phyloP scores from a whole-genome alignment of 2,888 invertebrate genomes.

The Hirtodrosophila duncani region DNA sequence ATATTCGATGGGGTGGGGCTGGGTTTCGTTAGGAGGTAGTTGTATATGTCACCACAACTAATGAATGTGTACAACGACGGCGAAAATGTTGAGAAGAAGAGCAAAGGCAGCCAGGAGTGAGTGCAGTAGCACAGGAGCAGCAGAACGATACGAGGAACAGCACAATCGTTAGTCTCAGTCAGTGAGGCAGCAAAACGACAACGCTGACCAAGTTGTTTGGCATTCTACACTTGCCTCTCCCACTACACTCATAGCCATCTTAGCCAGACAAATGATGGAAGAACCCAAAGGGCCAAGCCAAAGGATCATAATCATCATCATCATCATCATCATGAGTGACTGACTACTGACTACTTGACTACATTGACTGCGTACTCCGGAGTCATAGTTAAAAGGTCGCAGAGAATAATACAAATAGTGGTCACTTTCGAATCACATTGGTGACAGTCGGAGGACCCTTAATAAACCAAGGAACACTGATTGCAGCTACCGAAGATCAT shows the following conservation, averaged over 20 bases:
- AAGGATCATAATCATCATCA: no score
- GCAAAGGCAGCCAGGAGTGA: background rate
- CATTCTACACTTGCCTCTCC: no score
- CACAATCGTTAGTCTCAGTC: slow-evolving; percentile 37
- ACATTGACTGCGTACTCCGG: no score
- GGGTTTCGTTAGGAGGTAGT: background rate
- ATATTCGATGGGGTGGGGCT: background rate
- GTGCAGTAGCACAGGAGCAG: background rate
- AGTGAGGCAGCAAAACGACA: slow-evolving; percentile 42
- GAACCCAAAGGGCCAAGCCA: slow-evolving; percentile 12
- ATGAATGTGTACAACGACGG: slow-evolving; percentile 44
- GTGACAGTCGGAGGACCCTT: no score
- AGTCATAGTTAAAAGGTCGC: no score
- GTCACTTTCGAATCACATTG: no score
- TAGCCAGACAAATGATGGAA: slow-evolving; percentile 43
- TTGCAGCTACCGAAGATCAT: no score
- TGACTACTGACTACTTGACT: no score
- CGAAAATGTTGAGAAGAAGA: slow-evolving; percentile 6
- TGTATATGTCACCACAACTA: slow-evolving; percentile 47
- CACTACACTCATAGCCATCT: no score
- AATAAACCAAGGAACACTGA: no score
- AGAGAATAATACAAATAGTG: no score
- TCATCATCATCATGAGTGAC: no score
- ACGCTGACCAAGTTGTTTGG: slow-evolving; percentile 50
- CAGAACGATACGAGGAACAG: slow-evolving; percentile 3